phyloP scores from a whole-genome alignment of 2,113 vertebrate species.

The Nesogale talazaci region DNA sequence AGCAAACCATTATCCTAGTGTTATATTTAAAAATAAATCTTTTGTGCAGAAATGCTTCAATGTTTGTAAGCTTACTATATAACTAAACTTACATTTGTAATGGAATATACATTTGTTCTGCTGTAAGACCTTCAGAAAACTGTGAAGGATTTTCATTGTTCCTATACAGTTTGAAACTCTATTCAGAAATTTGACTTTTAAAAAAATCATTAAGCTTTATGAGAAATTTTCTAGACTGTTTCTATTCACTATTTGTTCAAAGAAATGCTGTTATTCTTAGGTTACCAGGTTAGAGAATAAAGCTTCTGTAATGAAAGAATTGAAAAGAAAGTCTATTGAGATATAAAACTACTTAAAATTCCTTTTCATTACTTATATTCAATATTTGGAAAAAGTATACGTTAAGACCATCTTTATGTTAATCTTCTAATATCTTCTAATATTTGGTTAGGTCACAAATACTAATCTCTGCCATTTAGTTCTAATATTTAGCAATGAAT shows the following conservation, averaged over 20 bases:
- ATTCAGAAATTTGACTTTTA: constrained; percentile 73
- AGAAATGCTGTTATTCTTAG: constrained; percentile 57
- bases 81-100: not conserved
- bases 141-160: constrained; percentile 74
- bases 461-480: not conserved
- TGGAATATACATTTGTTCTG: not conserved
- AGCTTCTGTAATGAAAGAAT: constrained; percentile 54
- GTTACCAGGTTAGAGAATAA: constrained; percentile 19
- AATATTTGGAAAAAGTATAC: constrained; percentile 49
- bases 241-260: constrained; percentile 66
- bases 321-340: constrained; percentile 59
- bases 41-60: not conserved
- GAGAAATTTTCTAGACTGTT: constrained; percentile 66
- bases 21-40: constrained; percentile 44
- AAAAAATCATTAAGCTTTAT: constrained; percentile 63
- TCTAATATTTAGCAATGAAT: constrained; percentile 15
- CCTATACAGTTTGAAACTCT: constrained; percentile 57
- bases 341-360: constrained; percentile 70
- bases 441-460: not conserved
- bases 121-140: constrained; percentile 68
- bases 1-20: constrained; percentile 12
- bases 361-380: constrained; percentile 71
- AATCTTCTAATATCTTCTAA: too few relatives aligned
- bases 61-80: constrained; percentile 42
- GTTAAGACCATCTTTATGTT: constrained; percentile 26